Base-by-base conservation (phyloP, 2,113 vertebrate species). In the Amblyopsis rosae region DNA sequence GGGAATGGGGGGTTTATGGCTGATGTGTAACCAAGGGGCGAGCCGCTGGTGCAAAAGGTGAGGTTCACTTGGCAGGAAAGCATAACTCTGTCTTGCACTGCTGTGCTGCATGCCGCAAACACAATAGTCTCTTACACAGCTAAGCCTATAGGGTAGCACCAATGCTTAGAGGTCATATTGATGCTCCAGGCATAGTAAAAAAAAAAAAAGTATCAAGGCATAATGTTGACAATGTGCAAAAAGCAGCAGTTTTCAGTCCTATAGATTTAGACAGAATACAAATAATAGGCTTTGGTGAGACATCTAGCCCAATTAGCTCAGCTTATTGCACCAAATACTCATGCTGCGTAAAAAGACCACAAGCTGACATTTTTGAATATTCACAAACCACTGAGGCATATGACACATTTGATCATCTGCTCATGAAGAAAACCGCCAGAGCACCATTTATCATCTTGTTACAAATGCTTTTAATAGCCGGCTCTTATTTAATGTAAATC, bases 331-430 rank as follows among this genome's bases (percentile, higher is more conserved):
- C 68, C 62, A 55, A 48, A 60, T 78, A 70, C 79, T 84, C 79
- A 77, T 87, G 82, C 67, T 85, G 77, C 63, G 77, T 77, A 56
- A 73, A 75, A 62, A 59, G 9, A 54, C 65, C 63, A 65, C 11
- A 55, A 79, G 68, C 69, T 67, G 81, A 81, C 78, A 84, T 90
- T 73, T 73, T 86, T 80, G 58, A 86, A 89, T 87, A 88, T 88
- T 86, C 83, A 89, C 79, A 81, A 88, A 84, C 79, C 84, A 82
- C 80, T 83, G 85, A 83, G 65, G 87, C 88, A 73, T 86, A 65
- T 82, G 87, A 90, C 88, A 86, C 72, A 53, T 86, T 85, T 88
- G 86, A 91, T 89, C 83, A 90, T 87, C 85, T 85, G 83, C 83
- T 88, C 80, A 80, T 85, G 82, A 82, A 80, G 11, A 74, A 84